Evolutionary conservation across 2,888 invertebrate species (phyloP).

Genomic region (Keiferia lycopersicella): DNA sequence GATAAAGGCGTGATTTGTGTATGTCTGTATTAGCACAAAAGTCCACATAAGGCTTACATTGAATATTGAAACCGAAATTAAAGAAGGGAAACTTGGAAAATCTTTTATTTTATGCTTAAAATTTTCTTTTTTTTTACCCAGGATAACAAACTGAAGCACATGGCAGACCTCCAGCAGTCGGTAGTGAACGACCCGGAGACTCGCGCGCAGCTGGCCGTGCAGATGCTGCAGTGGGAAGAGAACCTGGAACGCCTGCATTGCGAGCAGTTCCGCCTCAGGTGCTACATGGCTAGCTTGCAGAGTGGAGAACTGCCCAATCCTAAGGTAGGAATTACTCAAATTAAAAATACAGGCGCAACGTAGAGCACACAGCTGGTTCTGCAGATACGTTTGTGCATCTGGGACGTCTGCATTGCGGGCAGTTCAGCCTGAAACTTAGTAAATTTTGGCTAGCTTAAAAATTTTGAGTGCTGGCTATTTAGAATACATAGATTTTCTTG

Average conservation of each 20-base stretch:
- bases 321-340: conserved; percentile 90
- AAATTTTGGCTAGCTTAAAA: conserved; percentile 98
- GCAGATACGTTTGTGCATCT: conserved; percentile 96
- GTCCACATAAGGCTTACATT: no score
- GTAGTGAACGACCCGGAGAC: conserved; percentile 96
- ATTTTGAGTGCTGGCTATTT: conserved; percentile 61
- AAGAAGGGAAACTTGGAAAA: no score
- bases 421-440: conserved; percentile 97
- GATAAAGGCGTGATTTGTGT: no score
- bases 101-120: not conserved
- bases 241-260: conserved; percentile 97
- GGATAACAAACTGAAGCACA: conserved; percentile 98
- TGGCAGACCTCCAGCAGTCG: conserved; percentile 99
- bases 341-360: no score
- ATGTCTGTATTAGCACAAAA: no score
- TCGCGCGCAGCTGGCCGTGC: conserved; percentile 94
- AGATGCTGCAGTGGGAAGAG: conserved; percentile 98
- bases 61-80: no score
- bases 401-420: conserved; percentile 97
- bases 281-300: conserved; percentile 98
- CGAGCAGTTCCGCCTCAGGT: conserved; percentile 97
- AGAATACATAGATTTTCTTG: not conserved
- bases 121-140: conserved; percentile 55
- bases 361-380: conserved; percentile 94
- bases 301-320: conserved; percentile 98